These are phyloP conservation scores for Sinocyclocheilus maitianheensis DNA, from an alignment of 2,113 vertebrate species.

Conservation along the genomic window DNA sequence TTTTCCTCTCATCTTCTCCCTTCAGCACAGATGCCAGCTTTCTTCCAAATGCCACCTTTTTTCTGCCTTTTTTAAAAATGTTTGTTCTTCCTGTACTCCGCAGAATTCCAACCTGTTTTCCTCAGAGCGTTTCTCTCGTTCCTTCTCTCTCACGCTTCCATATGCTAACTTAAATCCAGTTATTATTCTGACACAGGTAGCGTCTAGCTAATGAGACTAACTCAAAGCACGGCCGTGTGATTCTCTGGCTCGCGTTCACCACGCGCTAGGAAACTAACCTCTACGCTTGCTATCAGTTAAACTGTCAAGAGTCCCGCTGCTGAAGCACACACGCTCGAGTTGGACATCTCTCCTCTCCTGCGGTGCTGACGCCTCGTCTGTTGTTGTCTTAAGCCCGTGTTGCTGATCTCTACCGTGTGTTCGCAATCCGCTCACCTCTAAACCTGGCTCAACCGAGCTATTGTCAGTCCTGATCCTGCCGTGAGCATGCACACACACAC, in stretches of 20 bases:
- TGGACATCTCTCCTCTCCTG: conserved; percentile 68
- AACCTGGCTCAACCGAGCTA: conserved; percentile 50
- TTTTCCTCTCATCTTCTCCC: conserved; percentile 54
- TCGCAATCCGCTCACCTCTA: conserved; percentile 65
- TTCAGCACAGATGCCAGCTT: conserved; percentile 73
- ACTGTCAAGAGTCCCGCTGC: conserved; percentile 64
- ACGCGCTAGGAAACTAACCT: conserved; percentile 21
- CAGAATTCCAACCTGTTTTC: conserved; percentile 36
- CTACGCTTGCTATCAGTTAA: conserved; percentile 28
- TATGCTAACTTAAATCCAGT: conserved; percentile 1
- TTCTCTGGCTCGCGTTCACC: conserved; percentile 26
- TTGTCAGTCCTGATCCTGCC: conserved; percentile 56
- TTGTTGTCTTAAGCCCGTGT: conserved; percentile 58
- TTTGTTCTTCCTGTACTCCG: conserved; percentile 16
- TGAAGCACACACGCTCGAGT: conserved; percentile 49
- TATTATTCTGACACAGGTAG: conserved; percentile 12
- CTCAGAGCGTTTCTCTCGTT: conserved; percentile 14
- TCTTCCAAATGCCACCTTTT: conserved; percentile 60
- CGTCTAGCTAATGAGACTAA: conserved; percentile 14
- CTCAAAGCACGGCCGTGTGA: background rate
- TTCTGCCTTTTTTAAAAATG: conserved; percentile 32
- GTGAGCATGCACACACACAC: conserved; percentile 36
- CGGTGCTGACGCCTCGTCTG: conserved; percentile 56
- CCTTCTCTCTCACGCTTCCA: conserved; percentile 7
- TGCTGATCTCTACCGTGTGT: conserved; percentile 56